phyloP scores from a whole-genome alignment of 2,113 vertebrate species.

The Nothobranchius furzeri region DNA sequence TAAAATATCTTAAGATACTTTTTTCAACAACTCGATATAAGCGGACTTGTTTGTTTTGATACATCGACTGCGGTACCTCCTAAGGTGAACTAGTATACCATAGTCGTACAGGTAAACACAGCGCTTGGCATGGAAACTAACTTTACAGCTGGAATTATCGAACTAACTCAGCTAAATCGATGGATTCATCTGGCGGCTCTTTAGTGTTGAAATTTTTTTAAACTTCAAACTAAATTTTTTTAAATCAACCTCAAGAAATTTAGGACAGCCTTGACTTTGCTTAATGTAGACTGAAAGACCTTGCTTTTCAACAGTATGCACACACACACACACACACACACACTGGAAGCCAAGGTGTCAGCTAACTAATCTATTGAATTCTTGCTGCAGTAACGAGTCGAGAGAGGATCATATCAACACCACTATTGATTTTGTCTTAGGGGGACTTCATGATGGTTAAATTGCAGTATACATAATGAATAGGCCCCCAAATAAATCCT shows the following conservation, averaged over 20 bases:
- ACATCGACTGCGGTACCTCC: no score
- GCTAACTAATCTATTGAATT: conserved; percentile 67
- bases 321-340: neutral
- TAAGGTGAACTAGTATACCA: no score
- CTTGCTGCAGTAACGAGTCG: conserved; percentile 62
- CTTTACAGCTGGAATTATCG: neutral
- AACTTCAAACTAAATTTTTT: neutral
- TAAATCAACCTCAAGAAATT: neutral
- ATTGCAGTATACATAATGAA: conserved; percentile 69
- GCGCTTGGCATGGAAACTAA: neutral
- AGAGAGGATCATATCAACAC: conserved; percentile 69
- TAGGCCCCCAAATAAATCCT: conserved; percentile 42
- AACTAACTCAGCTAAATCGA: neutral
- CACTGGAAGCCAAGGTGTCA: conserved; percentile 46
- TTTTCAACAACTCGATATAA: no score
- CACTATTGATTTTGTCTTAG: conserved; percentile 68
- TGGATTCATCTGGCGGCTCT: neutral
- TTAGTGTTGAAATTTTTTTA: neutral
- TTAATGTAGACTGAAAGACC: neutral
- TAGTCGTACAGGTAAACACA: neutral
- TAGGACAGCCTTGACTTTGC: neutral
- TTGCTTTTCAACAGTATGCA: neutral
- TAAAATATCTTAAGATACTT: no score
- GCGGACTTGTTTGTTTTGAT: no score
- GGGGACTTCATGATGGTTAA: conserved; percentile 50